phyloP scores from a whole-genome alignment of 1,140 invertebrate species.

The Drosophila paulistorum region DNA sequence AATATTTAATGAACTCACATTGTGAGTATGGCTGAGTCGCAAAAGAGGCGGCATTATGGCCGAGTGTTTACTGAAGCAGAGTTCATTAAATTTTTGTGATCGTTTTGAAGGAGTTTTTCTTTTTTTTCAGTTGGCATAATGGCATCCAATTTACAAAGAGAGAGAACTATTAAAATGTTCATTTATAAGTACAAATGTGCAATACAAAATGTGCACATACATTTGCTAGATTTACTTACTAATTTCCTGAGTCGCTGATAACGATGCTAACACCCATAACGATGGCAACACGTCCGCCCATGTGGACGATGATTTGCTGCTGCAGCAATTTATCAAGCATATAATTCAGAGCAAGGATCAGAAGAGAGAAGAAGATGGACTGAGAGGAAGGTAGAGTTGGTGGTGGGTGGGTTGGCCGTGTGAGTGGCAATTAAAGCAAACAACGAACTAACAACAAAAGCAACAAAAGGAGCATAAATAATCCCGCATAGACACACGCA shows the following conservation, averaged over 20 bases:
- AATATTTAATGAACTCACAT: slow-evolving; percentile 58
- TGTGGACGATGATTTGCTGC: slow-evolving; percentile 58
- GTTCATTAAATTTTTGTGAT: slow-evolving; percentile 20
- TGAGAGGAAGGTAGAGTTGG: slow-evolving; percentile 2
- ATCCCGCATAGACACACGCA: slow-evolving; percentile 29
- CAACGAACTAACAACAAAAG: slow-evolving; percentile 19
- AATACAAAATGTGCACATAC: background rate
- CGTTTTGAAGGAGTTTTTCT: background rate
- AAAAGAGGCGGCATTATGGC: slow-evolving; percentile 2
- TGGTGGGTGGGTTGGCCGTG: slow-evolving; percentile 1
- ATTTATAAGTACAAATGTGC: slow-evolving; percentile 4
- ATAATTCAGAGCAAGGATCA: slow-evolving; percentile 53
- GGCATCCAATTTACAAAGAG: background rate
- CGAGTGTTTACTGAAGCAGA: slow-evolving; percentile 11
- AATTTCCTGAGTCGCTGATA: slow-evolving; percentile 26
- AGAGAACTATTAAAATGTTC: background rate
- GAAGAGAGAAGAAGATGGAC: slow-evolving; percentile 3
- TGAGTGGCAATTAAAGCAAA: slow-evolving; percentile 71
- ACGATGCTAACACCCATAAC: slow-evolving; percentile 18
- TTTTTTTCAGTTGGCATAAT: slow-evolving; percentile 4
- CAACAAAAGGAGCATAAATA: slow-evolving; percentile 32
- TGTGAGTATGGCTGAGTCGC: background rate
- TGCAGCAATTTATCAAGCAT: slow-evolving; percentile 67
- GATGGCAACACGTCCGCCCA: slow-evolving; percentile 27
- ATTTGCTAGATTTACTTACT: background rate